Evolutionary conservation across 2,888 invertebrate species (phyloP), one percentile per base, ranked within the genome.

Genomic region (Ferdinandea cuprea): DNA sequence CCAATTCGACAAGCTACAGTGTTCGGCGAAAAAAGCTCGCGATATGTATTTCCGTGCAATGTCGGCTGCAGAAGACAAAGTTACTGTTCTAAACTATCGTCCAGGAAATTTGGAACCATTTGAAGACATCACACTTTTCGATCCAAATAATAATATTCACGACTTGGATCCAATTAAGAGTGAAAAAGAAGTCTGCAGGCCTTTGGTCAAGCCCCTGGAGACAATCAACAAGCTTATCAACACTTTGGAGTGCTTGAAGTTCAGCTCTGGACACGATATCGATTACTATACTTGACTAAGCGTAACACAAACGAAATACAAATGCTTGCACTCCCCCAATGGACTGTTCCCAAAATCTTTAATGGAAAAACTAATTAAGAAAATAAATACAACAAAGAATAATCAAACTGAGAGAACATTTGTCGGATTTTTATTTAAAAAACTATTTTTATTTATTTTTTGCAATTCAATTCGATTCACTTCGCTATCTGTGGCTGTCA

Each of bases 41-140:
- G 90, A 90, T 28, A 90, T 89, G 90, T 90, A 90, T 72, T 90
- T 90, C 85, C 90, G 89, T 37, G 85, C 89, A 11, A 87, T 90
- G 87, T 89, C 89, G 9, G 85, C 88, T 19, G 17, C 15, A 3
- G 89, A 89, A 73, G 87, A 88, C 48, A 72, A 80, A 1, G 87
- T 90, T 2, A 77, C 86, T 46, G 89, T 89, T 8, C 76, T 90
- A n/a, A 89, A 86, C 76, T 90, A 89, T 78, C 86, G 88, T 2
- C 89, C 89, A 0, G 89, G 89, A 2, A 72, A 89, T 32, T 48
- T 90, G 3, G 71, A 85, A 30, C 81, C 88, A 2, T 89, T 89
- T 28, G 85, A 85, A 15, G 68, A 68, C 46, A 63, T 73, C 11
- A 83, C 85, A 0, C 85, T 86, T 17, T 85, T 83, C 40, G 89